Base-by-base conservation (phyloP, 35 echinoderm and acorn worm genomes). In the Ophiothrix spiculata region DNA sequence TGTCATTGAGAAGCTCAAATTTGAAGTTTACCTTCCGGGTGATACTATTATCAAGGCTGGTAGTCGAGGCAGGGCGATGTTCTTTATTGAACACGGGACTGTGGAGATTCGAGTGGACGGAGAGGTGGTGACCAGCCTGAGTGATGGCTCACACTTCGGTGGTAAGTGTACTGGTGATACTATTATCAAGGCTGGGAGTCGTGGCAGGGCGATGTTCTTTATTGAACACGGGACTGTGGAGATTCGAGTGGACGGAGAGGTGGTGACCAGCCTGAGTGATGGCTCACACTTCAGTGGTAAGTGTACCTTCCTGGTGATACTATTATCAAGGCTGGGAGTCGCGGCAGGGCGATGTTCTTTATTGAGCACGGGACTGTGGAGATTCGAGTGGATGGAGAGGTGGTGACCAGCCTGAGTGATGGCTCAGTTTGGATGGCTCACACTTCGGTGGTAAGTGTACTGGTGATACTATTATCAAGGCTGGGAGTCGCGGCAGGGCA, bases 231-330 rank as follows among this genome's bases (percentile, higher is more conserved):
- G 96, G 8, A 94, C 76, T 25, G 96, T 99, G 33, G 89, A 87
- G 33, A 88, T 99, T 4, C 35, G 56, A n/a, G 86, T 99, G 3
- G 86, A 91, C 16, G 82, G 83, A 29, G 32, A 77, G 19, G 77
- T 89, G 1, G 92, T 99, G 0, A 84, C 83, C 64, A 81, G 39
- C 2, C 88, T 94, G 0, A 83, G 82, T 1, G 96, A 99, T 74
- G 96, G 96, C 2, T 88, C 94, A 41, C 96, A 99, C 83, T 99
- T 99, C 77, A 92, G 96, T 74, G 96, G 96, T 99, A 99, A 69
- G 96, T 94, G 39, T 99, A 94, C 73, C 82, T 99, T 1, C 83
- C 85, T 16, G 86, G 74, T 77, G 96, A 99, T 76, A 74, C 86
- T 37, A 6, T 38, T n/a, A 80, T 39, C 37, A 93, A 93, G 80